Evolutionary conservation across 2,888 invertebrate genomes (phyloP), one percentile per base, ranked within the genome.

Genomic region (Uropetala carovei): DNA sequence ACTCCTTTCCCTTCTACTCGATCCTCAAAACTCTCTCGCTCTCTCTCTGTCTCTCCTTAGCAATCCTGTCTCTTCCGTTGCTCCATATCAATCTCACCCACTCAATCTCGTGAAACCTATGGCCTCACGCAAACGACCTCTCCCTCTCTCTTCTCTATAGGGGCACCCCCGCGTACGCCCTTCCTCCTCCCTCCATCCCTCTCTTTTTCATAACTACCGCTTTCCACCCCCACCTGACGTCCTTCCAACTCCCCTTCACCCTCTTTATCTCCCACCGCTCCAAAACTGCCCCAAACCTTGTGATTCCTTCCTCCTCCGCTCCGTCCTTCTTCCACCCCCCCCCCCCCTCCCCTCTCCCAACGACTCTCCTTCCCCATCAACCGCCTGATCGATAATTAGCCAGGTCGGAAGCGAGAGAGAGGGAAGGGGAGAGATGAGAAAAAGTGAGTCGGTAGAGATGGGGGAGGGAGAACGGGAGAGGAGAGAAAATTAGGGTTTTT

Each of bases 291-390:
- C 14, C 75, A 14, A n/a, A n/a, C 9, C 59, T 16, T 22, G 85
- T 60, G 16, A 14, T 10, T 58, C 57, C 14, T 56, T 3, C 56
- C 84, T 14, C 81, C 57, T 56, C 82, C 81, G 10, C 3, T 10
- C 14, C 14, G 16, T 81, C 59, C 83, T 18, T n/a, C 56, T 9
- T 56, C n/a, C 58, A 1, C 56, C 3, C 11, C 64, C 5, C 11
- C n/a, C 83, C 10, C 56, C 3, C 11, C 64, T 5, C 11, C n/a
- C 83, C 10, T 18, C 82, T 30, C 94, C 94, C 58, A 64, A 84
- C 92, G 58, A 9, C 91, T 83, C 92, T 75, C 91, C 59, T 27
- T 92, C 68, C 91, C 43, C 94, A 94, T 94, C 94, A 94, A 94
- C 93, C 93, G 92, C 92, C 93, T 92, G 92, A 92, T 92, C 92